These are phyloP conservation scores for Chloroceryle inda DNA, from an alignment of 2,797 vertebrate genomes.

Conservation along the genomic window DNA sequence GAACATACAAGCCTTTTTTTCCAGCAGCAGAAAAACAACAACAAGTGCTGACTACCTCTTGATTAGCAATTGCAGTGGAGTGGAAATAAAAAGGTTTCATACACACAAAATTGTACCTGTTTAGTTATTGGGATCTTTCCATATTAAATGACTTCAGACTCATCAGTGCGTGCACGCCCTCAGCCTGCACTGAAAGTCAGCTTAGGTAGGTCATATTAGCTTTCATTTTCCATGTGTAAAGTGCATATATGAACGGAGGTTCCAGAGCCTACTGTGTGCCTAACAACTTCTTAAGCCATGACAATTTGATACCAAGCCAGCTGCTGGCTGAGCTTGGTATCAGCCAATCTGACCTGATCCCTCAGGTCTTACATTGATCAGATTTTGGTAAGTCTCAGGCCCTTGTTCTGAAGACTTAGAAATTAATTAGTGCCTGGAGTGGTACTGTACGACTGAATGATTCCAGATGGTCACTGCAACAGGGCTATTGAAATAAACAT, in stretches of 20 bases:
- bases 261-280: background rate
- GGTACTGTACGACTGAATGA: background rate
- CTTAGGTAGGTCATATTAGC: background rate
- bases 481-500: conserved; percentile 33
- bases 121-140: background rate
- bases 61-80: background rate
- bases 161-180: background rate
- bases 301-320: background rate
- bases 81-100: background rate
- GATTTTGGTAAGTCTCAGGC: background rate
- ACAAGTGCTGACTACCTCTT: background rate
- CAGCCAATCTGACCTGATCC: background rate
- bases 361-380: background rate
- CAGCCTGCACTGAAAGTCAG: background rate
- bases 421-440: background rate
- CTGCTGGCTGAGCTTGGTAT: background rate
- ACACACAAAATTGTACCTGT: background rate
- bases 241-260: background rate
- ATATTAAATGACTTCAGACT: background rate
- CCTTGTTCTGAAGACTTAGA: background rate
- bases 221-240: background rate
- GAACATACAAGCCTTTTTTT: background rate
- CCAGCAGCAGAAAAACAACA: background rate
- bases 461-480: conserved; percentile 25
- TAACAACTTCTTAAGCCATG: background rate